phyloP scores from a whole-genome alignment of 1,140 invertebrate genomes.

The Plodia interpunctella region DNA sequence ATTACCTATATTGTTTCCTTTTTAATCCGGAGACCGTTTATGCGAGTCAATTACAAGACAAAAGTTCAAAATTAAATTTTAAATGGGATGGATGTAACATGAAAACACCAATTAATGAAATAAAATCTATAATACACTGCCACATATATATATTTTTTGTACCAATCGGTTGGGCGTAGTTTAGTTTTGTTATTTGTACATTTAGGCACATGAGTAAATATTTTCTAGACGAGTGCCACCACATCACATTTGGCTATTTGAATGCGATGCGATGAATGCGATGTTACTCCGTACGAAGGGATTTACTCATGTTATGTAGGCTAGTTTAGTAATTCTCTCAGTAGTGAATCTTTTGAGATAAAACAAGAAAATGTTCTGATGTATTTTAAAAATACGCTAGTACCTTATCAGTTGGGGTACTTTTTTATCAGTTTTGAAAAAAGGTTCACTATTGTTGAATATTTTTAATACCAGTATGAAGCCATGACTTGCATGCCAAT shows the following conservation, averaged over 20 bases:
- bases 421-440: background rate
- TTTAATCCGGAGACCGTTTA: slow-evolving; percentile 3
- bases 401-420: too few species aligned
- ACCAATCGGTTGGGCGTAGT: slow-evolving; percentile 19
- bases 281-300: background rate
- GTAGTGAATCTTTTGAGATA: slow-evolving; percentile 6
- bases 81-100: slow-evolving; percentile 17
- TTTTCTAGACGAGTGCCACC: background rate
- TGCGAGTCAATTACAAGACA: slow-evolving; percentile 21
- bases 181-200: slow-evolving; percentile 28
- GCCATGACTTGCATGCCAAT: background rate
- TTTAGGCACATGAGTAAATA: slow-evolving; percentile 17
- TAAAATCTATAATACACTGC: slow-evolving; percentile 29
- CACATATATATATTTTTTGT: slow-evolving; percentile 26
- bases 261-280: background rate
- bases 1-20: background rate
- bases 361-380: too few species aligned
- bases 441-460: slow-evolving; percentile 12
- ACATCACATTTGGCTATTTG: background rate
- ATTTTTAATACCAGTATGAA: slow-evolving; percentile 7
- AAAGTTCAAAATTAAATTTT: slow-evolving; percentile 23
- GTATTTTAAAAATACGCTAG: too few species aligned
- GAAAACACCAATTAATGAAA: slow-evolving; percentile 28
- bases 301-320: slow-evolving; percentile 3
- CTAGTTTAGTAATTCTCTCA: background rate